phyloP scores from a whole-genome alignment of 2,888 invertebrate genomes.

The Cerastis leucographa region DNA sequence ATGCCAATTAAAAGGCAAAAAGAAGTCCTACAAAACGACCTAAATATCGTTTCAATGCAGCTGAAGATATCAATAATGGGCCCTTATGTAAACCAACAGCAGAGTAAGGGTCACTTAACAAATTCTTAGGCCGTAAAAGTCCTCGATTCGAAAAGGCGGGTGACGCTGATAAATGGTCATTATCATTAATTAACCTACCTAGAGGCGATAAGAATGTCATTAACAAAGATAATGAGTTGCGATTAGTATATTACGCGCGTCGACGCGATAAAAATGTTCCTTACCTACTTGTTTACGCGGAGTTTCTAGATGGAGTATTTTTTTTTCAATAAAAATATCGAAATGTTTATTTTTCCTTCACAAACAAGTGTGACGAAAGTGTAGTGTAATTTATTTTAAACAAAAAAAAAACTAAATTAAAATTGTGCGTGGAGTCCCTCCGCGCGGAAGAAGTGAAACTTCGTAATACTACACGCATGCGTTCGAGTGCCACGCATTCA shows the following conservation, averaged over 20 bases:
- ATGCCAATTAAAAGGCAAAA: not conserved
- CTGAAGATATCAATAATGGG: not conserved
- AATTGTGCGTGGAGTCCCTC: too few species aligned
- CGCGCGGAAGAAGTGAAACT: too few species aligned
- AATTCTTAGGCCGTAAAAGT: constrained; percentile 37
- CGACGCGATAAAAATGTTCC: constrained; percentile 56
- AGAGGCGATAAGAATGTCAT: constrained; percentile 73
- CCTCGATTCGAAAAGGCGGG: constrained; percentile 35
- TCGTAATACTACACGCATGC: too few species aligned
- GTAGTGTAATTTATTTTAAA: not conserved
- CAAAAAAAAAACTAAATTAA: too few species aligned
- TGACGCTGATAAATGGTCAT: constrained; percentile 61
- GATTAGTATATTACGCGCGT: constrained; percentile 64
- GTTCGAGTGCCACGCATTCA: too few species aligned
- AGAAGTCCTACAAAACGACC: not conserved
- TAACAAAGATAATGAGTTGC: constrained; percentile 69
- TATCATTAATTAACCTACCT: constrained; percentile 73
- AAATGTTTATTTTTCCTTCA: not conserved
- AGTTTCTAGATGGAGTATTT: constrained; percentile 5
- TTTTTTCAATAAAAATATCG: not conserved
- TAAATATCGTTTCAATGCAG: not conserved
- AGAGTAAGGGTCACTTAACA: constrained; percentile 18
- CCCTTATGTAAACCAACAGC: not conserved
- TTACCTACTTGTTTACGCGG: constrained; percentile 21
- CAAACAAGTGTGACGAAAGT: not conserved